Percentiles rank a stretch among this genome's conserved stretches.
These are phyloP conservation scores for Kryptolebias ocellatus DNA, from an alignment of 2,797 vertebrate genomes.

Conservation along the genomic window DNA sequence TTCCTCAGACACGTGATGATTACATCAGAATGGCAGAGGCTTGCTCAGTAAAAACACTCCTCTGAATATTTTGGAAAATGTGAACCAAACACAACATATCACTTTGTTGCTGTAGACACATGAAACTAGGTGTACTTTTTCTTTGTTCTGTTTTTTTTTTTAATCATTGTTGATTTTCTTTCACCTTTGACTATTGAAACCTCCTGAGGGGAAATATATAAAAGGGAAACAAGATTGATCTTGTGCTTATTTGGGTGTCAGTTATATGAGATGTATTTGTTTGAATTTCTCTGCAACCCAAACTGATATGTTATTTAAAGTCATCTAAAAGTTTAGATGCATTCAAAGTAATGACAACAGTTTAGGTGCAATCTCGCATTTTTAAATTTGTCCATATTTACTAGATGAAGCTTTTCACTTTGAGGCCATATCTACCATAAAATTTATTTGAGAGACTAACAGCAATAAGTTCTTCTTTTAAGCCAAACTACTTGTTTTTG, in stretches of 20 bases:
- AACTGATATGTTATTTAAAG: conserved; percentile 1
- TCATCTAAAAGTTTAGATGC: background rate
- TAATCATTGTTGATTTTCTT: conserved; percentile 14
- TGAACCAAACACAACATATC: conserved; percentile 40
- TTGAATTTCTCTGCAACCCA: conserved; percentile 8
- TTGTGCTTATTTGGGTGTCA: conserved; percentile 41
- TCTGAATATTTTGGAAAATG: conserved; percentile 36
- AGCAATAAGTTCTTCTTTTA: background rate
- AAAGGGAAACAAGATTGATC: conserved; percentile 19
- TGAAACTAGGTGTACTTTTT: conserved; percentile 40
- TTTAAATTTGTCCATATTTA: background rate
- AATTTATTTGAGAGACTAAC: too few relatives aligned
- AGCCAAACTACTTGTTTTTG: background rate
- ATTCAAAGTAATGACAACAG: too few relatives aligned
- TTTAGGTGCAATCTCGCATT: background rate
- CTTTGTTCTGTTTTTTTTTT: conserved; percentile 5
- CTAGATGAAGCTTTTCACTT: background rate
- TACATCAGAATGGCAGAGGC: conserved; percentile 29
- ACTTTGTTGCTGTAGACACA: conserved; percentile 21
- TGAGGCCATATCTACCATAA: background rate
- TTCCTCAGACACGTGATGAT: conserved; percentile 32
- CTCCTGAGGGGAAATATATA: conserved; percentile 29
- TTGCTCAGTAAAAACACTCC: background rate
- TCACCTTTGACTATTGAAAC: conserved; percentile 11
- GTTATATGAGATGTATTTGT: conserved; percentile 1